phyloP scores from a whole-genome alignment of 2,888 invertebrate species.

The Calliopum simillimum region DNA sequence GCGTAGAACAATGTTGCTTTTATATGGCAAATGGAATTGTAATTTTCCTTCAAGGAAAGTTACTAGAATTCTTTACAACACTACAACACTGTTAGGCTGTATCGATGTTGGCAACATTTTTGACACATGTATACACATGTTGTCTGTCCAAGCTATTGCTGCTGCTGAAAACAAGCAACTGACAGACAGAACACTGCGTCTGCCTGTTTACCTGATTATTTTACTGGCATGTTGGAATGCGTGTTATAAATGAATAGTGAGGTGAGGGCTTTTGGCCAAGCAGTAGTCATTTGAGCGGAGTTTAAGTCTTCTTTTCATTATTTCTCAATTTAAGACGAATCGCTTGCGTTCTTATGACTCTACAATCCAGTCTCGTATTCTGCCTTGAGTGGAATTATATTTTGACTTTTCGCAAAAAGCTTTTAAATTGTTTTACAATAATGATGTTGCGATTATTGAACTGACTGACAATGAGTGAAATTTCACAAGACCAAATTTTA shows the following conservation, averaged over 20 bases:
- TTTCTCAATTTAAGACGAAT: constrained; percentile 35
- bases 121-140: constrained; percentile 37
- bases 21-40: neutral
- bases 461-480: no score
- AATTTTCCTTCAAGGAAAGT: neutral
- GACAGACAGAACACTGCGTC: constrained; percentile 15
- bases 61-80: constrained; percentile 14
- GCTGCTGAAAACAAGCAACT: neutral
- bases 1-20: neutral
- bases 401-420: neutral
- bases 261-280: no score
- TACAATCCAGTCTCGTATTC: neutral
- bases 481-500: no score
- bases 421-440: neutral
- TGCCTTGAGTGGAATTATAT: constrained; percentile 9
- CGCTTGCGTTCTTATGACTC: constrained; percentile 18
- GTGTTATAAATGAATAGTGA: neutral
- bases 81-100: neutral
- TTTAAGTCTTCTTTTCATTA: constrained; percentile 3
- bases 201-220: constrained; percentile 11
- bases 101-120: constrained; percentile 25
- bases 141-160: neutral
- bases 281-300: no score
- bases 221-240: constrained; percentile 28
- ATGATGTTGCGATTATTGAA: neutral